Percentiles rank a stretch among this genome's conserved stretches.
Conservation (phyloP, 1,140 invertebrate genomes). For the Phymastichus coffea region DNA sequence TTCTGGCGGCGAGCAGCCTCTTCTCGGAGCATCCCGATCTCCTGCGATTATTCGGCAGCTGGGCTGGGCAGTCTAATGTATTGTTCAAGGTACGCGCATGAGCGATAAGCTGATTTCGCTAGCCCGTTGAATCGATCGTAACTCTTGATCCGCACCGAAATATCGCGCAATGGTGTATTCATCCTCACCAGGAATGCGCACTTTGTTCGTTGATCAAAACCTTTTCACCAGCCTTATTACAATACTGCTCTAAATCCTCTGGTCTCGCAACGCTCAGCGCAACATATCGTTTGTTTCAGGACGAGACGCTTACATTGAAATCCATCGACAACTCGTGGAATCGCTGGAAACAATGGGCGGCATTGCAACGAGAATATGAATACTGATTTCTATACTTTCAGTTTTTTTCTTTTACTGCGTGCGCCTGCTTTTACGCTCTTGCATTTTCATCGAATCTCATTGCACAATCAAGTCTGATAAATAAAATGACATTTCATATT, state of each 20-base stretch:
- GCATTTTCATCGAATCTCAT: conserved; percentile 6
- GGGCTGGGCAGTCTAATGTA: conserved; percentile 53
- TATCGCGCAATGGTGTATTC: too few relatives aligned
- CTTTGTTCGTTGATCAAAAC: too few relatives aligned
- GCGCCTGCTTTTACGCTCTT: too few relatives aligned
- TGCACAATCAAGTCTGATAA: conserved; percentile 19
- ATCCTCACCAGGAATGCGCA: too few relatives aligned
- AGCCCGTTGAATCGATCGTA: too few relatives aligned
- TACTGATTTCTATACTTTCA: conserved; percentile 11
- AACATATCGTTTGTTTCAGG: too few relatives aligned
- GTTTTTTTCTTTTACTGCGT: too few relatives aligned
- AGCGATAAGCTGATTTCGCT: too few relatives aligned
- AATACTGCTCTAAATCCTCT: too few relatives aligned
- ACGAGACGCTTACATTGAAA: conserved; percentile 35
- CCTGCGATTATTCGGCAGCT: conserved; percentile 57
- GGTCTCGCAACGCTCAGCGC: too few relatives aligned
- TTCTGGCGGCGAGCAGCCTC: conserved; percentile 48
- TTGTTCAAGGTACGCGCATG: conserved; percentile 60
- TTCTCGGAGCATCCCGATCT: conserved; percentile 54
- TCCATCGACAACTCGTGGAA: conserved; percentile 40
- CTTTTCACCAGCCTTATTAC: too few relatives aligned
- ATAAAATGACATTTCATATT: conserved; percentile 26
- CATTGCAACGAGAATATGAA: conserved; percentile 20
- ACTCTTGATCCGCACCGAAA: too few relatives aligned
- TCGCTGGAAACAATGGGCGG: conserved; percentile 39